These are phyloP conservation scores for Antheraea yamamai DNA, from an alignment of 2,888 invertebrate species.

Conservation along the genomic window DNA sequence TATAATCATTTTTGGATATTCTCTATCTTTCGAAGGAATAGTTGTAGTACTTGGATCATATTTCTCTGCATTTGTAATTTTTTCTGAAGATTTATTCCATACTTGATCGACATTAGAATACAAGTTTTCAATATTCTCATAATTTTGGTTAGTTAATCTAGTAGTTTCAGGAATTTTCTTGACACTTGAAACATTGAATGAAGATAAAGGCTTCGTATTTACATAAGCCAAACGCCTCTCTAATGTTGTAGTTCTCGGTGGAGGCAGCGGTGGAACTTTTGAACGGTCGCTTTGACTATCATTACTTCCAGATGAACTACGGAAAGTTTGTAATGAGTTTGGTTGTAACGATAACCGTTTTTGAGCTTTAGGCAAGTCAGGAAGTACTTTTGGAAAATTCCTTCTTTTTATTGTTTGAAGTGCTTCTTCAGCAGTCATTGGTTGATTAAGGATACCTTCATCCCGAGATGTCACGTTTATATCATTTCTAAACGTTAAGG, in stretches of 20 bases:
- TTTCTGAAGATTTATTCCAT: constrained; percentile 54
- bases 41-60: constrained; percentile 35
- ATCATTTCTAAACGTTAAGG: constrained; percentile 78
- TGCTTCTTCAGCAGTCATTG: constrained; percentile 86
- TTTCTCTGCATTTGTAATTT: constrained; percentile 35
- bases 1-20: constrained; percentile 77
- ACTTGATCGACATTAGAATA: constrained; percentile 41
- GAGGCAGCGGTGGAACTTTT: constrained; percentile 86
- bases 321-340: constrained; percentile 67
- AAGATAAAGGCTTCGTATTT: constrained; percentile 67
- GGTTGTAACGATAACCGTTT: constrained; percentile 86
- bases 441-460: constrained; percentile 62
- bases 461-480: constrained; percentile 90
- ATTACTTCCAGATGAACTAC: constrained; percentile 50
- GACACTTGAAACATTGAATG: constrained; percentile 56
- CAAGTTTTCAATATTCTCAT: constrained; percentile 67
- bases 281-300: constrained; percentile 61
- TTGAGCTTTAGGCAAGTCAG: constrained; percentile 85
- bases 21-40: constrained; percentile 48
- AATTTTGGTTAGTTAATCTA: constrained; percentile 44
- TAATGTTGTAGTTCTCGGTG: constrained; percentile 87
- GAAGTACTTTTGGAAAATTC: constrained; percentile 92
- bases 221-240: constrained; percentile 80
- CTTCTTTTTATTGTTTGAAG: constrained; percentile 87
- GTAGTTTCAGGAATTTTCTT: constrained; percentile 50